These are phyloP conservation scores for Lucifuga dentata DNA, from an alignment of 2,113 vertebrate genomes.

Conservation along the genomic window DNA sequence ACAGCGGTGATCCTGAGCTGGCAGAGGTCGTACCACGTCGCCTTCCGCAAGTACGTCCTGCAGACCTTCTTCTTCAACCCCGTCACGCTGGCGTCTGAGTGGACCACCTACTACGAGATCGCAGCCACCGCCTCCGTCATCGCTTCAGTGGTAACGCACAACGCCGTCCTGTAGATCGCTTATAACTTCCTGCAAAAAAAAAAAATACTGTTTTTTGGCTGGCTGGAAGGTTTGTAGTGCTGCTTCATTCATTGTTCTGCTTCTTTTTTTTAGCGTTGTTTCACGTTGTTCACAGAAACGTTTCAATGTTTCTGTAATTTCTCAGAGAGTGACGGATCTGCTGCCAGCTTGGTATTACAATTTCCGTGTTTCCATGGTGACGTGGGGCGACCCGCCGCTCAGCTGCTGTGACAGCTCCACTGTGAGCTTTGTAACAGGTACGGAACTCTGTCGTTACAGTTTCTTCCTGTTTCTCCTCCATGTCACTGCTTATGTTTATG, in stretches of 20 bases:
- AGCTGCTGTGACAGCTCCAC: conserved; percentile 94
- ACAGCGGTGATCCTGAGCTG: conserved; percentile 93
- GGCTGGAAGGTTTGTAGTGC: too few relatives aligned
- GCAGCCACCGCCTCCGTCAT: conserved; percentile 91
- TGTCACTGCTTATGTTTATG: too few relatives aligned
- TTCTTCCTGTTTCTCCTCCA: too few relatives aligned
- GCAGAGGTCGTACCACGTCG: conserved; percentile 91
- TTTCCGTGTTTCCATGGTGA: conserved; percentile 96
- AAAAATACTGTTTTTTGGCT: too few relatives aligned
- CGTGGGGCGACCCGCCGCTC: conserved; percentile 92
- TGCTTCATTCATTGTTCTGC: too few relatives aligned
- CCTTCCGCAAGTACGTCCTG: conserved; percentile 94
- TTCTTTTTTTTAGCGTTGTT: too few relatives aligned
- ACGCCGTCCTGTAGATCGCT: too few relatives aligned
- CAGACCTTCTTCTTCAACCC: conserved; percentile 98
- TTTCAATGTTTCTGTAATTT: not conserved
- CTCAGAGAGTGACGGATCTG: conserved; percentile 90
- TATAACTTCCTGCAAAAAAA: too few relatives aligned
- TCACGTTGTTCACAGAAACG: too few relatives aligned
- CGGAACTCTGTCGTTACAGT: not conserved
- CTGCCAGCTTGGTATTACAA: conserved; percentile 97
- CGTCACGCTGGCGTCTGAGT: conserved; percentile 89
- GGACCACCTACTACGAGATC: conserved; percentile 98
- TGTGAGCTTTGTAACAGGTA: conserved; percentile 94
- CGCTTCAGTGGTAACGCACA: conserved; percentile 90